Conservation (phyloP, 2,113 vertebrate species). For the Otis tarda region DNA sequence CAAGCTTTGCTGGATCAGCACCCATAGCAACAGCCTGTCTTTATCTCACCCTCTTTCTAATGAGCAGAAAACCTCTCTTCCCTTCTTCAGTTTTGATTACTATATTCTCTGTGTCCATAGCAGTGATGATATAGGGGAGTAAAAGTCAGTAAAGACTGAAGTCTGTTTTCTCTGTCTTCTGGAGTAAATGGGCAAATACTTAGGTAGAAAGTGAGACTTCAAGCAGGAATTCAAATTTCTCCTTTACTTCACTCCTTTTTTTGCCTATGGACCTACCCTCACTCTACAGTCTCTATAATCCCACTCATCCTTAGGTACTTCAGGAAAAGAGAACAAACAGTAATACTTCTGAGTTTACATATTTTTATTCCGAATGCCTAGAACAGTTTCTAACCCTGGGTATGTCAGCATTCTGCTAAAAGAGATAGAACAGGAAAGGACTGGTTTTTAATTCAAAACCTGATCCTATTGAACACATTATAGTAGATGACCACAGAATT, state of each 20-base stretch:
- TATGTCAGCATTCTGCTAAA: neutral
- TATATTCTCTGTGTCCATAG: neutral
- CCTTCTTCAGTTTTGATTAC: neutral
- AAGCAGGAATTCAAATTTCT: neutral
- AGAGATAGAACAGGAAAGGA: slow-evolving; percentile 42
- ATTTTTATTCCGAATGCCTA: neutral
- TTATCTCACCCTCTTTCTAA: neutral
- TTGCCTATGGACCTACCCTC: neutral
- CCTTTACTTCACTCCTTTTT: neutral
- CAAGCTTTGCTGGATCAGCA: neutral
- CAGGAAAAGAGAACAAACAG: neutral
- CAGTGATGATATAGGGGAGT: neutral
- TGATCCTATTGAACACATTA: slow-evolving; percentile 46
- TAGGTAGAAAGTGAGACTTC: neutral
- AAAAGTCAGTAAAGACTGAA: neutral
- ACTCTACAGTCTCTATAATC: neutral
- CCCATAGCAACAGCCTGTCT: neutral
- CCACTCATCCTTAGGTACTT: neutral
- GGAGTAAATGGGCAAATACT: neutral
- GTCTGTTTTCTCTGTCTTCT: neutral
- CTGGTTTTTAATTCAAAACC: slow-evolving; percentile 61
- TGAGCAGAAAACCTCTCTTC: neutral
- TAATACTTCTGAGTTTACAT: neutral
- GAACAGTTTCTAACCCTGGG: neutral
- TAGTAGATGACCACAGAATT: slow-evolving; percentile 57